Evolutionary conservation across 1,140 invertebrate species (phyloP).

Genomic region (Drosophila littoralis): DNA sequence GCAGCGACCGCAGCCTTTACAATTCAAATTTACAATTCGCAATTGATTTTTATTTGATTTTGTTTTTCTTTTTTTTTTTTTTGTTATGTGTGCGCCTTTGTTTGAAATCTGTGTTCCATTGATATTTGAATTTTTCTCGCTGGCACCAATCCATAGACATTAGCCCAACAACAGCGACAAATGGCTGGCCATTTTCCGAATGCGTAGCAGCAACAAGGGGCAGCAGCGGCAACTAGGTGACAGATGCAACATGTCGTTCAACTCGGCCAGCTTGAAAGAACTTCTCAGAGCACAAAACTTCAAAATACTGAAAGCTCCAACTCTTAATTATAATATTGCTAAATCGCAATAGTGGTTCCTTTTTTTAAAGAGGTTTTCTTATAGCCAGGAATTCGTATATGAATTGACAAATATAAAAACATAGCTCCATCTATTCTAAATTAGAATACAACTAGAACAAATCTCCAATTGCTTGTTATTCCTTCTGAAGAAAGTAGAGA

Average conservation of each 20-base stretch:
- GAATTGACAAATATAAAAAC: too few species aligned
- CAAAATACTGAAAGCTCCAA: too few species aligned
- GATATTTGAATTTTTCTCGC: slow-evolving; percentile 60
- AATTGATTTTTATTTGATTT: slow-evolving; percentile 54
- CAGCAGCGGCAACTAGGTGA: slow-evolving; percentile 48
- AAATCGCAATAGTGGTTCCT: too few species aligned
- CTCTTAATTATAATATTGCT: too few species aligned
- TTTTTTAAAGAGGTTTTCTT: too few species aligned
- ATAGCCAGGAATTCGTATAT: too few species aligned
- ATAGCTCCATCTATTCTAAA: too few species aligned
- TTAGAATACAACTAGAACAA: too few species aligned
- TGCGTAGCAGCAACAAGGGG: slow-evolving; percentile 47
- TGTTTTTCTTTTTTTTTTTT: slow-evolving; percentile 5
- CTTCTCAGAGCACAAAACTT: background rate
- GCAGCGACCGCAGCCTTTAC: slow-evolving; percentile 45
- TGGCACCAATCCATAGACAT: slow-evolving; percentile 74
- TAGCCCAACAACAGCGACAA: slow-evolving; percentile 14
- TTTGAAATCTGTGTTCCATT: slow-evolving; percentile 49
- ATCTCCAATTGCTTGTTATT: too few species aligned
- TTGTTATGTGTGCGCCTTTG: slow-evolving; percentile 36
- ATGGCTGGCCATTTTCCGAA: slow-evolving; percentile 44
- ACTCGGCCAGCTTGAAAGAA: slow-evolving; percentile 8
- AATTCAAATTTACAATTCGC: slow-evolving; percentile 74
- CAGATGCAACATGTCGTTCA: slow-evolving; percentile 68
- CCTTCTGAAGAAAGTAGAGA: too few species aligned